Percentiles rank a stretch among this genome's conserved stretches.
phyloP scores from a whole-genome alignment of 2,888 invertebrate genomes.

The Herminia tarsipennalis region DNA sequence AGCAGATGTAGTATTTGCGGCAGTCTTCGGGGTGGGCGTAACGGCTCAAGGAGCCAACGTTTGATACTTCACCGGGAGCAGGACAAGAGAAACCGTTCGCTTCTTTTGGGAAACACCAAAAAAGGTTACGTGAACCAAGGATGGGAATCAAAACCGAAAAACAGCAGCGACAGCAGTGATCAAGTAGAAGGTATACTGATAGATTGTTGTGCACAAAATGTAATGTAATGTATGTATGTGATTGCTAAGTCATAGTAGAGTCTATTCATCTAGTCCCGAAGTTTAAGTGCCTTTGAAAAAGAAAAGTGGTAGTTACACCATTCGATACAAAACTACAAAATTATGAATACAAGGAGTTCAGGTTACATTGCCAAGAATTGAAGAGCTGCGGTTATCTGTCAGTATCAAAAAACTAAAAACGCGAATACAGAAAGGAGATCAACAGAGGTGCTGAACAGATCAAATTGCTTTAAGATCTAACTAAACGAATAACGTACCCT shows the following conservation, averaged over 20 bases:
- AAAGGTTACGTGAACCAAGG: constrained; percentile 67
- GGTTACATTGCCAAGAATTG: constrained; percentile 23
- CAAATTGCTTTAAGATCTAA: not conserved
- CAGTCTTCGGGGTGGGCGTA: constrained; percentile 98
- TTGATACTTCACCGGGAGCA: constrained; percentile 92
- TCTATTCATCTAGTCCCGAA: too few species aligned
- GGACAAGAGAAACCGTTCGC: constrained; percentile 96
- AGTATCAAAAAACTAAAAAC: constrained; percentile 18
- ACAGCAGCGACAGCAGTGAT: constrained; percentile 51
- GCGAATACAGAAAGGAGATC: constrained; percentile 9
- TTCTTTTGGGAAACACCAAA: constrained; percentile 89
- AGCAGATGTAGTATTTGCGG: constrained; percentile 97
- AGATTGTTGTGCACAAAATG: constrained; percentile 18
- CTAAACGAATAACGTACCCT: constrained; percentile 86
- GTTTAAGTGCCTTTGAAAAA: not conserved
- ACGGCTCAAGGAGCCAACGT: constrained; percentile 95
- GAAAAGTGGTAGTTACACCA: not conserved
- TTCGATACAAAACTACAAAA: not conserved
- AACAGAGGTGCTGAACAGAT: constrained; percentile 23
- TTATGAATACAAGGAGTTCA: constrained; percentile 17
- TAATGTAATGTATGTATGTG: too few species aligned
- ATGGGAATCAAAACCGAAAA: constrained; percentile 62
- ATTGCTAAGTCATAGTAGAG: not conserved
- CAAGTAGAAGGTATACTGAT: constrained; percentile 43
- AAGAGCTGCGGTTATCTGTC: constrained; percentile 25